phyloP scores from a whole-genome alignment of 2,113 vertebrate genomes.

The Thunnus thynnus region DNA sequence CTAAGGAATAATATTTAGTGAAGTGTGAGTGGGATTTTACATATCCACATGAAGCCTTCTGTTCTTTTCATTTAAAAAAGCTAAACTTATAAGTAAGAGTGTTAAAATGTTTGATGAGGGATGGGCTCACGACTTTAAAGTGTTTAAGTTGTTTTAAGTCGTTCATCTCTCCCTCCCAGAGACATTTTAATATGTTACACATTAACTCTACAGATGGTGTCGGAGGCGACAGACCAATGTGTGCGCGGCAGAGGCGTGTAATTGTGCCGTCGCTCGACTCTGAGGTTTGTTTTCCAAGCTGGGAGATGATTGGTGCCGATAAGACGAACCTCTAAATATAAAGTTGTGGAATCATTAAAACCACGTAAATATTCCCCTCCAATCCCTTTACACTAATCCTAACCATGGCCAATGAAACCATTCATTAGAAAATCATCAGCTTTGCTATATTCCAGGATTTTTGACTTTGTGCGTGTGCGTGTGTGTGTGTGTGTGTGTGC shows the following conservation, averaged over 20 bases:
- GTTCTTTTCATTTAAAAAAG: slow-evolving; percentile 47
- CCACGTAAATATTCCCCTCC: slow-evolving; percentile 84
- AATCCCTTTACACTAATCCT: slow-evolving; percentile 88
- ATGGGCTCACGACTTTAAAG: slow-evolving; percentile 64
- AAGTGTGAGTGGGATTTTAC: slow-evolving; percentile 45
- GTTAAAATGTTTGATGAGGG: slow-evolving; percentile 75
- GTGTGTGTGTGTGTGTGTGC: slow-evolving; percentile 28
- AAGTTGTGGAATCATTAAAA: slow-evolving; percentile 86
- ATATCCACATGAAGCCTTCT: slow-evolving; percentile 40
- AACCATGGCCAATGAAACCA: slow-evolving; percentile 85
- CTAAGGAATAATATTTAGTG: slow-evolving; percentile 5
- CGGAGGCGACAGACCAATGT: slow-evolving; percentile 63
- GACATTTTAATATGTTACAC: slow-evolving; percentile 78
- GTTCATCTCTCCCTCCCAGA: slow-evolving; percentile 72
- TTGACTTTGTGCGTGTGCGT: slow-evolving; percentile 52
- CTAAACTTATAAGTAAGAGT: slow-evolving; percentile 61
- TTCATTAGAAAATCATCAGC: slow-evolving; percentile 86
- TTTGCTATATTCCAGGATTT: slow-evolving; percentile 84
- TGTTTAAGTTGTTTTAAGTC: slow-evolving; percentile 52
- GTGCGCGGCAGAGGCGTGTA: slow-evolving; percentile 62
- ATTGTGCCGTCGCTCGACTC: slow-evolving; percentile 73
- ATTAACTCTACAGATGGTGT: slow-evolving; percentile 75
- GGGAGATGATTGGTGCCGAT: slow-evolving; percentile 81
- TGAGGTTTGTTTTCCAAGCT: slow-evolving; percentile 69
- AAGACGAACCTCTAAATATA: slow-evolving; percentile 85